Percentiles rank a stretch among this genome's conserved stretches.
Evolutionary conservation across 2,797 vertebrate genomes (phyloP).

Genomic region (Enteromius argenteus): DNA sequence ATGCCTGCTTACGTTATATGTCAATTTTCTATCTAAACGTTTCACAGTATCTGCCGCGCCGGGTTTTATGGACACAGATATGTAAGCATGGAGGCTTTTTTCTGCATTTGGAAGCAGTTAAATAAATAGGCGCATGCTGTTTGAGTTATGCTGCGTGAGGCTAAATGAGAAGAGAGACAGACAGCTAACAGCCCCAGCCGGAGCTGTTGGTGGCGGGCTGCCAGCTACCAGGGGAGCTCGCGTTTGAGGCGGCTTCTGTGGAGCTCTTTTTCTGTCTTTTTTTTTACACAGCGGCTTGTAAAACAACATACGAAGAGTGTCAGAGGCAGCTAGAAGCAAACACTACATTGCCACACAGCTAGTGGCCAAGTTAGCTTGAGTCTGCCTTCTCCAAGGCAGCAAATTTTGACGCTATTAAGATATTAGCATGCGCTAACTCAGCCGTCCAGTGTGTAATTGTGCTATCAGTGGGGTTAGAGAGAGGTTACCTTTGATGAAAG

Average conservation of each 20-base stretch:
- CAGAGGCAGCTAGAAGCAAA: slow-evolving; percentile 47
- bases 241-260: slow-evolving; percentile 58
- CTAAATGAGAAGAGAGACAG: slow-evolving; percentile 59
- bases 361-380: slow-evolving; percentile 35
- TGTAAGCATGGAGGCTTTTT: slow-evolving; percentile 42
- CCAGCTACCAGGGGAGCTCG: slow-evolving; percentile 56
- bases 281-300: slow-evolving; percentile 53
- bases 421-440: slow-evolving; percentile 59
- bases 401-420: slow-evolving; percentile 31
- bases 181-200: slow-evolving; percentile 55
- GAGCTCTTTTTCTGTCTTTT: slow-evolving; percentile 35
- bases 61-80: slow-evolving; percentile 54
- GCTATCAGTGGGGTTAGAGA: slow-evolving; percentile 62
- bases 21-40: slow-evolving; percentile 35
- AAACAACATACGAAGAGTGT: slow-evolving; percentile 62
- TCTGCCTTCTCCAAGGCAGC: slow-evolving; percentile 14
- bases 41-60: slow-evolving; percentile 17
- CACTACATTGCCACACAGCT: slow-evolving; percentile 46
- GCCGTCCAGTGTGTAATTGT: slow-evolving; percentile 63
- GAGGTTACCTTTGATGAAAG: slow-evolving; percentile 64
- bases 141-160: slow-evolving; percentile 56
- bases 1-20: neutral
- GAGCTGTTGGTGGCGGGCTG: slow-evolving; percentile 58
- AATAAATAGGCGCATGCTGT: slow-evolving; percentile 54
- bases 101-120: slow-evolving; percentile 53